Conservation (phyloP, 1,140 invertebrate genomes). For the Caenorhabditis inopinata region DNA sequence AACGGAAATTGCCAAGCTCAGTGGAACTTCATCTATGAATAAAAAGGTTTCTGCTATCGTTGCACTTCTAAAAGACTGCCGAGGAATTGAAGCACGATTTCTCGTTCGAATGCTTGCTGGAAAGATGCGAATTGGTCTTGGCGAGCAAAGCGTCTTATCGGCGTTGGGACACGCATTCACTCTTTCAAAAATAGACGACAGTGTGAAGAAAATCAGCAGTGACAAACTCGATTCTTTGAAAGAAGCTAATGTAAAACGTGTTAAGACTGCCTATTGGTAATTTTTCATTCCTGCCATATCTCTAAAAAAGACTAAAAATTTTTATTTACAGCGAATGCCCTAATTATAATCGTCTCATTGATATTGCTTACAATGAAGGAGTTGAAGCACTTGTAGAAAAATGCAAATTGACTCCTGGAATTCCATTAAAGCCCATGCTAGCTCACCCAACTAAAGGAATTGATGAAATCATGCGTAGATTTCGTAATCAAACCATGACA, state of each 20-base stretch:
- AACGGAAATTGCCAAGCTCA: slow-evolving; percentile 84
- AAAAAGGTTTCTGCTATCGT: slow-evolving; percentile 93
- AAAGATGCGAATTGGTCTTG: slow-evolving; percentile 91
- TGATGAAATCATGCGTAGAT: slow-evolving; percentile 80
- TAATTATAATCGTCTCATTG: slow-evolving; percentile 85
- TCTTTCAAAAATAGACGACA: slow-evolving; percentile 50
- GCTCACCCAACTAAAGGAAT: slow-evolving; percentile 92
- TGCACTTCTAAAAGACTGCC: slow-evolving; percentile 85
- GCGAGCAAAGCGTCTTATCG: slow-evolving; percentile 87
- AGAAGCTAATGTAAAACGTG: slow-evolving; percentile 76
- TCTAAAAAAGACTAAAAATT: neutral
- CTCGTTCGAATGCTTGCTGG: slow-evolving; percentile 84
- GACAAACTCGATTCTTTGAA: slow-evolving; percentile 80
- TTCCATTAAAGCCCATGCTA: slow-evolving; percentile 96
- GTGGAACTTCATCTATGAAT: slow-evolving; percentile 76
- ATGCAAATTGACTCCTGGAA: slow-evolving; percentile 74
- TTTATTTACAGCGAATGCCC: slow-evolving; percentile 81
- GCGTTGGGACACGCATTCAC: slow-evolving; percentile 82
- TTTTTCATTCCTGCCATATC: slow-evolving; percentile 26
- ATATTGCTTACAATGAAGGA: slow-evolving; percentile 78
- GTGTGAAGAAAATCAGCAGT: slow-evolving; percentile 68
- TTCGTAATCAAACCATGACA: slow-evolving; percentile 88
- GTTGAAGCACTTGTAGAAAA: slow-evolving; percentile 77
- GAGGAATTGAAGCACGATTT: slow-evolving; percentile 84
- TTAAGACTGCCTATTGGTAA: slow-evolving; percentile 92